phyloP scores from a whole-genome alignment of 2,797 vertebrate species.

The Acipenser oxyrinchus region DNA sequence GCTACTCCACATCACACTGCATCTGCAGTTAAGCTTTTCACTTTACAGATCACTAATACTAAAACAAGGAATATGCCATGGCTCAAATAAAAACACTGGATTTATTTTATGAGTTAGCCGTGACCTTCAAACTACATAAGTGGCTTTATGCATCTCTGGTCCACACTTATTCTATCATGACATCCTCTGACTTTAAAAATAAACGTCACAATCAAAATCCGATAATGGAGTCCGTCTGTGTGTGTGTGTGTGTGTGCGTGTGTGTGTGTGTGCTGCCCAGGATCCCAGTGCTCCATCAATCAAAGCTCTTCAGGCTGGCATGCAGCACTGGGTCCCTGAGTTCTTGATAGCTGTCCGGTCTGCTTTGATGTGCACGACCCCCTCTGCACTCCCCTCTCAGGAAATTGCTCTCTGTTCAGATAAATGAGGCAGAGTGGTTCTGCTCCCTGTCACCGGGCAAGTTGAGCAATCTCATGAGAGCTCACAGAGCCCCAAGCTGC shows the following conservation, averaged over 20 bases:
- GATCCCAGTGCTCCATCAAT: conserved; percentile 18
- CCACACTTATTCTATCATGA: too few species aligned
- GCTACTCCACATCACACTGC: too few species aligned
- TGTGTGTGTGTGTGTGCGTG: conserved; percentile 30
- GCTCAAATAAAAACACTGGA: too few species aligned
- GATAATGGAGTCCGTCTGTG: too few species aligned
- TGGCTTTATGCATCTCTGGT: too few species aligned
- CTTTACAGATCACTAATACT: too few species aligned
- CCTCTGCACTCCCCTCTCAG: conserved; percentile 52
- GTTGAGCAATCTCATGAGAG: conserved; percentile 56
- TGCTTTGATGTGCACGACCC: conserved; percentile 60
- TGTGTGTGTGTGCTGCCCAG: conserved; percentile 38
- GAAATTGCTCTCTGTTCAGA: conserved; percentile 66
- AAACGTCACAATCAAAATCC: too few species aligned
- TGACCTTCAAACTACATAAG: too few species aligned
- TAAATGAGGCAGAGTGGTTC: conserved; percentile 61
- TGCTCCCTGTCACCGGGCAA: conserved; percentile 51
- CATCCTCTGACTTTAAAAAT: too few species aligned
- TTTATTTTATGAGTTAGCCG: too few species aligned
- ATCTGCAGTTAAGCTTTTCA: too few species aligned
- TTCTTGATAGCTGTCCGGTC: conserved; percentile 47
- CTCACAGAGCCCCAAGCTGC: conserved; percentile 52
- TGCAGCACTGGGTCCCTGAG: conserved; percentile 62
- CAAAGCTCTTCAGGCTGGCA: conserved; percentile 51
- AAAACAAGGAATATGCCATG: too few species aligned